These are phyloP conservation scores for Sebastes fasciatus DNA, from an alignment of 2,113 vertebrate genomes.

Conservation along the genomic window DNA sequence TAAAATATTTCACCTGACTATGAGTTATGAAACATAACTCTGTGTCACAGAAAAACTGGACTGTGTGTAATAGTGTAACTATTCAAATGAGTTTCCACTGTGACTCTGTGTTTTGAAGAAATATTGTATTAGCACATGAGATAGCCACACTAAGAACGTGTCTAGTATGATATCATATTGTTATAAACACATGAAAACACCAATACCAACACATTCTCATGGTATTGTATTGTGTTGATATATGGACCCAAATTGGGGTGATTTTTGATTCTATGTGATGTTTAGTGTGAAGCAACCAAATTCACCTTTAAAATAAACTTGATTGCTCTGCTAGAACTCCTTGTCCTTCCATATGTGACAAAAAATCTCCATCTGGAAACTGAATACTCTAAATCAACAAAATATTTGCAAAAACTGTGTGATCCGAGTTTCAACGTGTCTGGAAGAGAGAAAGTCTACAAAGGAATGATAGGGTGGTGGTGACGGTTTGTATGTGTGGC, in stretches of 20 bases:
- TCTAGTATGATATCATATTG: not conserved
- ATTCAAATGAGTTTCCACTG: not conserved
- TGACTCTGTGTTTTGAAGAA: not conserved
- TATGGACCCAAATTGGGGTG: not conserved
- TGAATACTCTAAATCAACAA: conserved; percentile 3
- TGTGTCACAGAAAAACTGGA: not conserved
- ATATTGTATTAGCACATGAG: too few relatives aligned
- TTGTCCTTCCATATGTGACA: conserved; percentile 15
- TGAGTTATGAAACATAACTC: too few relatives aligned
- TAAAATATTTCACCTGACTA: not conserved
- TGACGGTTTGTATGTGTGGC: not conserved
- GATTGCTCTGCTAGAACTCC: not conserved
- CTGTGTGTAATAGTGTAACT: not conserved
- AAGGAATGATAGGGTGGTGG: not conserved
- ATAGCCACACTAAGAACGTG: not conserved
- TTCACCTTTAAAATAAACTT: not conserved
- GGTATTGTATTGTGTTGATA: too few relatives aligned
- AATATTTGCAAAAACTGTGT: not conserved
- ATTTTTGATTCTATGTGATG: not conserved
- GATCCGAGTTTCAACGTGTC: not conserved
- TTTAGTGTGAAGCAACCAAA: not conserved
- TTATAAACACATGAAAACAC: not conserved
- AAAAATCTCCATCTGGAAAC: conserved; percentile 10
- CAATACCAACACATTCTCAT: not conserved
- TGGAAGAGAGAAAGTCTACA: not conserved